Conservation (phyloP, 2,797 vertebrate genomes). For the Sylvia borin region DNA sequence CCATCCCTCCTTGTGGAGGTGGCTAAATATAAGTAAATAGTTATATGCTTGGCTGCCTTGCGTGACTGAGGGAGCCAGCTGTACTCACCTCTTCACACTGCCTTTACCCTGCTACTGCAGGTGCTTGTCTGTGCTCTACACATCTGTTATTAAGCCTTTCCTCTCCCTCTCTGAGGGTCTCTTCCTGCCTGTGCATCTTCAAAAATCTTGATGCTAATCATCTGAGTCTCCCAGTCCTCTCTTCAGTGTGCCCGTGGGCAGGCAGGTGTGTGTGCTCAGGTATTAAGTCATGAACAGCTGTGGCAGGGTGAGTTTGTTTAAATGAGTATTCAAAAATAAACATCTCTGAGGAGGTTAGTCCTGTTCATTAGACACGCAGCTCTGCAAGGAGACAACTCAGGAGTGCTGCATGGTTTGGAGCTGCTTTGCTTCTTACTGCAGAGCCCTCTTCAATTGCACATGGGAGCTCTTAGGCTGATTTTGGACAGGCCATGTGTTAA, state of each 20-base stretch:
- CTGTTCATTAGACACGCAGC: background rate
- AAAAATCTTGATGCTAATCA: background rate
- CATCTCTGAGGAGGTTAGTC: background rate
- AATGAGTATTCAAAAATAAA: background rate
- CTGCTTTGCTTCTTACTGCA: background rate
- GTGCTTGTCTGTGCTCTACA: background rate
- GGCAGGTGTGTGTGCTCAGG: background rate
- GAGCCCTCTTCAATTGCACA: background rate
- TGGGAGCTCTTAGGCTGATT: background rate
- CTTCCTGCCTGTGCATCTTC: background rate
- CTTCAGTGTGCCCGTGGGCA: background rate
- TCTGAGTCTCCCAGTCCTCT: background rate
- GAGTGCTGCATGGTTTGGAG: background rate
- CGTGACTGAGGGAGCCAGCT: background rate
- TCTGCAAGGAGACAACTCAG: background rate
- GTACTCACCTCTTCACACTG: background rate
- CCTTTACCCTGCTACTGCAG: background rate
- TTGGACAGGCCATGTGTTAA: background rate
- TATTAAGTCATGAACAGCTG: background rate
- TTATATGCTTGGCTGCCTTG: background rate
- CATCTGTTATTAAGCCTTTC: background rate
- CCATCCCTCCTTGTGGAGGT: background rate
- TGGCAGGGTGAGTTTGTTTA: background rate
- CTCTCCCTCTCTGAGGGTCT: background rate
- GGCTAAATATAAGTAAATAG: constrained; percentile 23